Conservation (phyloP, 1,140 invertebrate species). For the Battus philenor region DNA sequence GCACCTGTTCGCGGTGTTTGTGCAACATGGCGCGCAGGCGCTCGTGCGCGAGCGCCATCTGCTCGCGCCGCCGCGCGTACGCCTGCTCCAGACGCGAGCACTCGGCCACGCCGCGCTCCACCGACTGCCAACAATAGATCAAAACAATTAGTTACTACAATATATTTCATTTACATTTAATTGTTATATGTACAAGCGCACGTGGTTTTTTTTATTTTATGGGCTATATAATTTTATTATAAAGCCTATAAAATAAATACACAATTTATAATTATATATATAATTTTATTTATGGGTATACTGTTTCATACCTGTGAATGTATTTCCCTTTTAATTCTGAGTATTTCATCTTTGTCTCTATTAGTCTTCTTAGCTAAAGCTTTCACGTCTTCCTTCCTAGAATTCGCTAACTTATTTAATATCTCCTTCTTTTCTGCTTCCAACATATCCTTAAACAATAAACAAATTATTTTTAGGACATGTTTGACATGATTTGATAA, state of each 20-base stretch:
- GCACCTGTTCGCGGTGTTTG: slow-evolving; percentile 84
- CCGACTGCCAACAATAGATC: slow-evolving; percentile 80
- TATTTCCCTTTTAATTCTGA: slow-evolving; percentile 78
- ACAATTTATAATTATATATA: no score
- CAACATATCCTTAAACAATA: slow-evolving; percentile 75
- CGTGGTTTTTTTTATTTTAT: no score
- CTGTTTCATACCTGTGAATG: slow-evolving; percentile 53
- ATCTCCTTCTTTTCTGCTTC: slow-evolving; percentile 89
- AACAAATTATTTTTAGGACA: no score
- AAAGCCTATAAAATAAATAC: no score
- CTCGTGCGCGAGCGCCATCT: slow-evolving; percentile 86
- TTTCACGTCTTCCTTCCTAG: slow-evolving; percentile 91
- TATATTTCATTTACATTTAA: no score
- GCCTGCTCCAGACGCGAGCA: slow-evolving; percentile 84
- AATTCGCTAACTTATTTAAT: slow-evolving; percentile 88
- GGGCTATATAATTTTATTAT: no score
- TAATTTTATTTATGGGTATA: no score
- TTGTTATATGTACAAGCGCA: no score
- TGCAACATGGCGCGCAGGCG: slow-evolving; percentile 82
- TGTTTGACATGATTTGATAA: no score
- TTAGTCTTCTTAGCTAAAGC: slow-evolving; percentile 73
- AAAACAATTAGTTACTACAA: no score
- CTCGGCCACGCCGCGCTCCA: slow-evolving; percentile 89
- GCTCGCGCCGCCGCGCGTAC: slow-evolving; percentile 85
- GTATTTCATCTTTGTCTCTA: slow-evolving; percentile 91